These are phyloP conservation scores for Petrolisthes manimaculis DNA, from an alignment of 2,888 invertebrate species.

Conservation along the genomic window DNA sequence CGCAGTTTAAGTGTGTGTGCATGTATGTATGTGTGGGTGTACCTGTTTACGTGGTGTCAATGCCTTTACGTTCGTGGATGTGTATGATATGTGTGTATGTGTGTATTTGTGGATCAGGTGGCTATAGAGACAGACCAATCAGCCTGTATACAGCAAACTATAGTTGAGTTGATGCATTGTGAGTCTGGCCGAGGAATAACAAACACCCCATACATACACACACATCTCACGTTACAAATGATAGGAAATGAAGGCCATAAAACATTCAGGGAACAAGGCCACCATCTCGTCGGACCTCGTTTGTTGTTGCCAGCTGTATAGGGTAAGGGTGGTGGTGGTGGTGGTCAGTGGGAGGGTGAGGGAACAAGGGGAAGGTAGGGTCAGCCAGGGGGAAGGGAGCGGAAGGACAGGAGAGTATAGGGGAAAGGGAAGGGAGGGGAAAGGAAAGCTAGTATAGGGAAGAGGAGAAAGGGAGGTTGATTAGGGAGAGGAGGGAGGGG, in stretches of 20 bases:
- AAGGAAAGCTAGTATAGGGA: background rate
- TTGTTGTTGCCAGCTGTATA: background rate
- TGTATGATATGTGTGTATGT: too few relatives aligned
- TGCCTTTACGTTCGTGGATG: too few relatives aligned
- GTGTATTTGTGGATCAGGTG: background rate
- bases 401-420: background rate
- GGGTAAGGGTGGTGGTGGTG: background rate
- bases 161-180: too few relatives aligned
- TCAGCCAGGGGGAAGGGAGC: background rate
- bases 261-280: slow-evolving; percentile 7
- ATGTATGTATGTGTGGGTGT: too few relatives aligned
- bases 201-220: background rate
- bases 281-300: slow-evolving; percentile 11
- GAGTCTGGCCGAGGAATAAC: too few relatives aligned
- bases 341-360: background rate
- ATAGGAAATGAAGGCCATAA: slow-evolving; percentile 27
- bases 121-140: too few relatives aligned
- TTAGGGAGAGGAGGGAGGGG: background rate
- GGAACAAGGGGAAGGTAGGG: background rate
- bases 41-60: too few relatives aligned
- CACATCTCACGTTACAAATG: slow-evolving; percentile 25
- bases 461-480: background rate
- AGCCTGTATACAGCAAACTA: too few relatives aligned
- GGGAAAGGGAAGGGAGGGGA: too few relatives aligned
- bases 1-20: too few relatives aligned